phyloP scores from a whole-genome alignment of 64 coral and sea anemone species.

The Dendronephthya gigantea region DNA sequence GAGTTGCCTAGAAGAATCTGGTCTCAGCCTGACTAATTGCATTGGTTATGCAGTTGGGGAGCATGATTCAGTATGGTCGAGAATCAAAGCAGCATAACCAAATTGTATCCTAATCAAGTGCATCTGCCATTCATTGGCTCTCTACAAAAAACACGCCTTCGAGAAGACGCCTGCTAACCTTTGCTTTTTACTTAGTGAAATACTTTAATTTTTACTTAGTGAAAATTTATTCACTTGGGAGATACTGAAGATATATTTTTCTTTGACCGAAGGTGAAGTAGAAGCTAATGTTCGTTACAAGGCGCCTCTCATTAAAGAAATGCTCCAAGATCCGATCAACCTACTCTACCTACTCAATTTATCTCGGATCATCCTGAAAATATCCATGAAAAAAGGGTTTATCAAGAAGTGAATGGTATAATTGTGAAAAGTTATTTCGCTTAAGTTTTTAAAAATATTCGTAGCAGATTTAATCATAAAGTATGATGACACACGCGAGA shows the following conservation, averaged over 20 bases:
- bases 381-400: no score
- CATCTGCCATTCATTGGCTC: not conserved
- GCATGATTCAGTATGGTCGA: conserved; percentile 1
- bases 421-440: no score
- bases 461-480: no score
- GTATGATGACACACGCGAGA: no score
- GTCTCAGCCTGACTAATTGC: not conserved
- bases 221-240: conserved; percentile 16
- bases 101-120: conserved; percentile 4
- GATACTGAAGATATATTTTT: conserved; percentile 1
- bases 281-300: conserved; percentile 3
- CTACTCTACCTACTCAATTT: not conserved
- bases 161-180: conserved; percentile 11
- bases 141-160: conserved; percentile 1
- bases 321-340: not conserved
- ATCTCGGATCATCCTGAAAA: no score
- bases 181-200: not conserved
- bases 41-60: conserved; percentile 11
- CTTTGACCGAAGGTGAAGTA: not conserved
- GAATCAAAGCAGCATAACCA: not conserved
- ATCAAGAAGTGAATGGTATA: no score
- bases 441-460: no score
- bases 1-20: not conserved
- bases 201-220: not conserved
- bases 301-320: not conserved